Evolutionary conservation across 2,888 invertebrate genomes (phyloP), one percentile per base, ranked within the genome.

Genomic region (Oscheius onirici): DNA sequence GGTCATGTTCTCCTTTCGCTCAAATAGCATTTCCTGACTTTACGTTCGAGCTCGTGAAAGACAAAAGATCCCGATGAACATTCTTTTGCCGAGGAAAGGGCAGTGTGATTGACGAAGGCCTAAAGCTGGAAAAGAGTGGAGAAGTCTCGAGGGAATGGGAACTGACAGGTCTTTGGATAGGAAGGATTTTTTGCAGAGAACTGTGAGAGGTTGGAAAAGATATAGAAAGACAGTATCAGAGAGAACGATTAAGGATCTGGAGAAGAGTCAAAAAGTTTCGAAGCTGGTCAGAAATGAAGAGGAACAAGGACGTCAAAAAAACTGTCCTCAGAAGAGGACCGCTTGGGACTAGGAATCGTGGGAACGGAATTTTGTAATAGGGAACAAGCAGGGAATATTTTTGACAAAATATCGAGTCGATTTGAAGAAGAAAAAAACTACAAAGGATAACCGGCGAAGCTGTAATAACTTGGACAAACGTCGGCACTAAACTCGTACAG

Each of bases 1-100:
- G 46, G 20, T 20, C 46, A 15, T 46, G 10, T 17, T 22, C 41
- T 13, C 46, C 13, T 46, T 13, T 46, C 15, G 41, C 8, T 8
- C 5, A 41, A 43, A 58, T 58, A 41, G 28, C 55, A 55, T 55
- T 26, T 20, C 15, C 55, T 26, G 26, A 34, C 8, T 34, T 34
- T 8, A 6, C 34, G 34, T 34, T 34, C 34, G 52, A 52, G n/a
- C 8, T 49, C 10, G 6, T 8, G 34, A 20, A 15, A 57, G 57
- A 34, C 6, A 20, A 22, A 15, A 15, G 26, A 41, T 40, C n/a
- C 41, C n/a, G 8, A 41, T 28, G 58, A 34, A 13, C 15, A 34
- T 34, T 34, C 34, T 34, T 34, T n/a, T n/a, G n/a, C n/a, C n/a
- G 57, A 57, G n/a, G 34, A 57, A 57, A 15, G 57, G n/a, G 57